These are phyloP conservation scores for Anaspis maculata DNA, from an alignment of 2,888 invertebrate genomes.

Conservation along the genomic window DNA sequence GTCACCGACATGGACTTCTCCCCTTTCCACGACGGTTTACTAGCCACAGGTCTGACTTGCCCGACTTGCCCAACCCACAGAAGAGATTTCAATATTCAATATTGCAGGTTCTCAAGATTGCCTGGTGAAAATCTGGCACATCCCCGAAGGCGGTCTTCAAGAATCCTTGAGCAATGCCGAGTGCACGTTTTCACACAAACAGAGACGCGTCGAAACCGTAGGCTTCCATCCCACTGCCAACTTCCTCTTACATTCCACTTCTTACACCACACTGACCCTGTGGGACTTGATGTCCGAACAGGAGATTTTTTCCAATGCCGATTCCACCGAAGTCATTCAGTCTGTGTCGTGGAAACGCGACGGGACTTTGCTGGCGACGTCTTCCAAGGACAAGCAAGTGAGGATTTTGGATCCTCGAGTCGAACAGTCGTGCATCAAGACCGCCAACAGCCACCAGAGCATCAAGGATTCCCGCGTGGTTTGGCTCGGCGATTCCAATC, in stretches of 20 bases:
- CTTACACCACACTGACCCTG: slow-evolving; percentile 70
- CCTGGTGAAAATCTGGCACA: slow-evolving; percentile 83
- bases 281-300: slow-evolving; percentile 82
- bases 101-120: slow-evolving; percentile 87
- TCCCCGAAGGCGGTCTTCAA: slow-evolving; percentile 70
- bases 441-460: slow-evolving; percentile 75
- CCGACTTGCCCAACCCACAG: too few species aligned
- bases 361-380: slow-evolving; percentile 72
- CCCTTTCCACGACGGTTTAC: slow-evolving; percentile 86
- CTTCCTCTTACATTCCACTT: slow-evolving; percentile 78
- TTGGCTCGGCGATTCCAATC: slow-evolving; percentile 80
- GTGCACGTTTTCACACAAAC: slow-evolving; percentile 74
- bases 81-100: too few species aligned
- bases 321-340: slow-evolving; percentile 79
- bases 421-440: slow-evolving; percentile 50
- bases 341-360: slow-evolving; percentile 86
- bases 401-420: slow-evolving; percentile 77
- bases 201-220: slow-evolving; percentile 80
- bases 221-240: slow-evolving; percentile 89
- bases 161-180: slow-evolving; percentile 70
- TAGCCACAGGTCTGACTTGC: too few species aligned
- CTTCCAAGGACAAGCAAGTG: slow-evolving; percentile 86
- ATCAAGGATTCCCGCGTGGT: slow-evolving; percentile 87
- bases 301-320: slow-evolving; percentile 62
- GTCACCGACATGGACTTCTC: slow-evolving; percentile 94